Evolutionary conservation across 92 coral and sea anemone genomes (phyloP), one percentile per base, ranked within the genome.

Genomic region (Porites evermanni): DNA sequence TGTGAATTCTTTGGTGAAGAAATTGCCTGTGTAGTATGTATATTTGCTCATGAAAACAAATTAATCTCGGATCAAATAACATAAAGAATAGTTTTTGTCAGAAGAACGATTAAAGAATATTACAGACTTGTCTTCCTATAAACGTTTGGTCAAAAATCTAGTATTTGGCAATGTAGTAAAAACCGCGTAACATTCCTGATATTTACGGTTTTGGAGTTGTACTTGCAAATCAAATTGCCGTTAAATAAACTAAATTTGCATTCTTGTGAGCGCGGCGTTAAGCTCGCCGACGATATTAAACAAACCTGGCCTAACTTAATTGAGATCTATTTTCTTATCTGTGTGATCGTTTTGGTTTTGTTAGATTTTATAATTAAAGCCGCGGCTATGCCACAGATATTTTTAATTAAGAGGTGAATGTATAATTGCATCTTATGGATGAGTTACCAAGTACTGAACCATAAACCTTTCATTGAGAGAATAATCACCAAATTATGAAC

Each of bases 331-430:
- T 74, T 64, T 38, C 17, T n/a, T 20, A 21, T n/a, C 24, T 64
- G 73, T 4, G 54, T 21, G n/a, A 65, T 83, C 72, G 14, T 65
- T 70, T 59, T 29, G 24, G 79, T 60, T 71, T 82, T 83, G 73
- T 83, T 83, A 60, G 61, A 63, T 83, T 74, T 83, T 24, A 26
- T 73, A 74, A 83, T 83, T 61, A 73, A 71, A 70, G 63, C 72
- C 53, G 18, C 47, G 16, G 7, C 77, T 44, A 16, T 10, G 14
- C 59, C 78, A 38, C 53, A 12, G 79, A 65, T 58, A 51, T 73
- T 83, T 82, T 83, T 83, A 83, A 83, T 83, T 83, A 73, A 83
- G 63, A 12, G 23, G 29, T 52, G 26, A 21, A 19, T 7, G 13
- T 8, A 47, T 83, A 83, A 83, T 83, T 63, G 64, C 64, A 9